Evolutionary conservation across 2,888 invertebrate genomes (phyloP).

Genomic region (Heteromyza rotundicornis): DNA sequence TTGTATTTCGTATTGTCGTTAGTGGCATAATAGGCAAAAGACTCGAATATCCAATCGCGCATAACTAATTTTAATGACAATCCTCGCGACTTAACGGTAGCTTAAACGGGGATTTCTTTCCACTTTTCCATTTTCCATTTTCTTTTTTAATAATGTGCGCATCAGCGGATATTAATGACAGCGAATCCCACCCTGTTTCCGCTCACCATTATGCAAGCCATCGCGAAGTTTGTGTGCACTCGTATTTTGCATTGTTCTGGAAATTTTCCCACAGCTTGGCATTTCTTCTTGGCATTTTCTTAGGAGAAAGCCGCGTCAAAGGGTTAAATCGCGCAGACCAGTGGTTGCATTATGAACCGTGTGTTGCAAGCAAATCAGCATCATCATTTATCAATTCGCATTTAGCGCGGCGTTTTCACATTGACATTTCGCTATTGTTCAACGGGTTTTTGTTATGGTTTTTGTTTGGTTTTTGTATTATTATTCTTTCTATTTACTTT

Average conservation of each 20-base stretch:
- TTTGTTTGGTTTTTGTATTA: too few species aligned
- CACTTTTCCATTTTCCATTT: neutral
- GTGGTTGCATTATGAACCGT: too few species aligned
- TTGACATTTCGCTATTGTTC: constrained; percentile 9
- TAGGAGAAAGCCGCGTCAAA: neutral
- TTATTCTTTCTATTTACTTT: too few species aligned
- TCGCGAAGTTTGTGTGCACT: neutral
- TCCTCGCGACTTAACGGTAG: constrained; percentile 37
- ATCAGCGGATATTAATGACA: constrained; percentile 7
- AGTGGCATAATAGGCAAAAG: neutral
- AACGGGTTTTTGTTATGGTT: neutral
- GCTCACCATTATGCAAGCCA: too few species aligned
- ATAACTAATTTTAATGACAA: constrained; percentile 54
- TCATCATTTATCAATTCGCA: neutral
- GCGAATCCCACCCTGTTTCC: neutral
- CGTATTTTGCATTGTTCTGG: neutral
- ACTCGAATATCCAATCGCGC: constrained; percentile 26
- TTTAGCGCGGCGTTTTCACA: neutral
- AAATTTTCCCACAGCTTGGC: constrained; percentile 2
- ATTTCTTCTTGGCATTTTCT: neutral
- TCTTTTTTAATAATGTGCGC: neutral
- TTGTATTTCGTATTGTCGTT: constrained; percentile 9
- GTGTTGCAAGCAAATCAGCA: neutral
- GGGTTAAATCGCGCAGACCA: neutral
- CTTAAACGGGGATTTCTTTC: constrained; percentile 27